A percentile compares a stretch with the other conserved stretches of the same genome.
Conservation (phyloP, 2,797 vertebrate genomes). For the Notolepis coatsorum region DNA sequence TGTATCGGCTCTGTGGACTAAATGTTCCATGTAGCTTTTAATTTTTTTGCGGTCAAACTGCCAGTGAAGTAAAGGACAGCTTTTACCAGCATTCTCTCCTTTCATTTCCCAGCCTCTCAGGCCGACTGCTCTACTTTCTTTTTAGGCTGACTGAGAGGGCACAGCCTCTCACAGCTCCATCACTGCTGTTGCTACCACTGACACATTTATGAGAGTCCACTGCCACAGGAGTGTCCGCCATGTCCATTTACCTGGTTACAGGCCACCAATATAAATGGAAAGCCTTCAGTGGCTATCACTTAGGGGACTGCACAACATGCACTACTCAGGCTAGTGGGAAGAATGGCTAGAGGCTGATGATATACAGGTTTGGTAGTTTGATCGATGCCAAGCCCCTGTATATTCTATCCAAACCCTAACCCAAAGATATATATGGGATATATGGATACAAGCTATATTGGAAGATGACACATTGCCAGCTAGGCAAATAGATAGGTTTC, state of each 20-base stretch:
- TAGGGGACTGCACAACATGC: slow-evolving; percentile 17
- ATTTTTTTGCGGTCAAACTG: slow-evolving; percentile 28
- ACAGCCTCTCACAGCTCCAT: slow-evolving; percentile 5
- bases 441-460: no score
- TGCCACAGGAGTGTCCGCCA: neutral
- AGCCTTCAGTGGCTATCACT: slow-evolving; percentile 15
- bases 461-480: no score
- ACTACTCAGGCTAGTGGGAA: neutral
- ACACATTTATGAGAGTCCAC: no score
- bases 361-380: no score
- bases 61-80: slow-evolving; percentile 25
- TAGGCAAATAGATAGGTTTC: no score
- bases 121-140: slow-evolving; percentile 14
- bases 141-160: slow-evolving; percentile 2
- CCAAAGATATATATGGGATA: no score
- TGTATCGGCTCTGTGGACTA: slow-evolving; percentile 14
- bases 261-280: slow-evolving; percentile 23
- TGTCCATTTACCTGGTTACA: slow-evolving; percentile 21
- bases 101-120: slow-evolving; percentile 6
- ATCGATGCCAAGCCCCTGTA: no score
- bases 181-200: neutral
- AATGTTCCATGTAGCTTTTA: slow-evolving; percentile 20
- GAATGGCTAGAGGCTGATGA: slow-evolving; percentile 38
- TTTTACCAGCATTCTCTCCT: slow-evolving; percentile 2
- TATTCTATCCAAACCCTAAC: no score